Base-by-base conservation (phyloP, 2,888 invertebrate genomes). In the Barypeithes pellucidus region DNA sequence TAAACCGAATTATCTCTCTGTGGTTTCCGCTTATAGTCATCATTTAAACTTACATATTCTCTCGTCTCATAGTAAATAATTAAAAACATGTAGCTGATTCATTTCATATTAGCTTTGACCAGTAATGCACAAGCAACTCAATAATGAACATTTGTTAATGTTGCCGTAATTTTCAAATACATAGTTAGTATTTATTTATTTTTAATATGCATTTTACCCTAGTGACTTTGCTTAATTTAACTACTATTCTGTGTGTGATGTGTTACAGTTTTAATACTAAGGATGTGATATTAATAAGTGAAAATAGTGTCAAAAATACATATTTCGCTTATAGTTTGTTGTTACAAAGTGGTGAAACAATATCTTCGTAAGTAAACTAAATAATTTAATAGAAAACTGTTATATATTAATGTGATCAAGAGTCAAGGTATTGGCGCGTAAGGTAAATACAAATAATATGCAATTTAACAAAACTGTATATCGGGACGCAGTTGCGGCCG, bases 281-380 rank as follows among this genome's bases (percentile, higher is more conserved):
- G 14, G 29, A 71, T 52, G 73, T 76, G 43, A 61, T 39, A 52
- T 43, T 72, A 11, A 74, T 76, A 24, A 63, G 33, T 60, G 20
- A 59, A 8, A 11, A 71, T n/a, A 59, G 57, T 20, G 63, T 60
- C 11, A 67, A 72, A 43, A 57, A 75, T 16, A 67, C 52, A 1
- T 68, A 72, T 72, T 76, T 76, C 67, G 65, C 72, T 12, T 76
- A 76, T 59, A 57, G 33, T 43, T 60, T 76, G 50, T 45, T 76
- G 18, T 45, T 76, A 61, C 76, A 76, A 70, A 52, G 20, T 29
- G 60, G 68, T n/a, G 68, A 68, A 22, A 18, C 14, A 18, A 22
- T 12, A 4, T 50, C 68, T 8, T 52, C 67, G 73, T 73, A 68
- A 73, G 73, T 73, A 45, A 2, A 29, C 29, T 29, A 29, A 5